Conservation (phyloP, 2,113 vertebrate species). For the Planiliza haematocheilus region DNA sequence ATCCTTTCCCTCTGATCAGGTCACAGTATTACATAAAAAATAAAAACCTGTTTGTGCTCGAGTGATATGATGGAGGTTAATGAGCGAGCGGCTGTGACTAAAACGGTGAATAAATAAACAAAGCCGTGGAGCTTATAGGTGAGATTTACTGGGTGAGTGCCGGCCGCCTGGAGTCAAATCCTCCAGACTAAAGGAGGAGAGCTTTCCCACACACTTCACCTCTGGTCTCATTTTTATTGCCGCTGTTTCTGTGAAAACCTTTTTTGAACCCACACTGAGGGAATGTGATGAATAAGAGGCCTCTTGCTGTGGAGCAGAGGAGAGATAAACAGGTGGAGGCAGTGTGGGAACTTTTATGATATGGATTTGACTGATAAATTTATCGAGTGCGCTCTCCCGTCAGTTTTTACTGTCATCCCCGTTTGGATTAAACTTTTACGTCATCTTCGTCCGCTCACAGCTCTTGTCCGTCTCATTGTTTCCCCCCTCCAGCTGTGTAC, state of each 20-base stretch:
- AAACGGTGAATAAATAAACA: conserved; percentile 12
- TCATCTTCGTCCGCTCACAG: neutral
- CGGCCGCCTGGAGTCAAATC: conserved; percentile 7
- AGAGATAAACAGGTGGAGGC: conserved; percentile 34
- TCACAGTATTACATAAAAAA: neutral
- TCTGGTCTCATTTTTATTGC: conserved; percentile 23
- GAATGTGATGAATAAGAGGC: conserved; percentile 27
- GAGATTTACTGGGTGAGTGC: conserved; percentile 7
- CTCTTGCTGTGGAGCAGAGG: neutral
- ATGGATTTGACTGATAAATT: conserved; percentile 31
- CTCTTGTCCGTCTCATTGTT: conserved; percentile 32
- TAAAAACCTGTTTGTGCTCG: neutral
- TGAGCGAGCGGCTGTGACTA: conserved; percentile 13
- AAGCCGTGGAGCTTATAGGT: neutral
- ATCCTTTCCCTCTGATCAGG: neutral
- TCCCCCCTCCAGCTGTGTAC: conserved; percentile 77
- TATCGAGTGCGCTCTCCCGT: conserved; percentile 30
- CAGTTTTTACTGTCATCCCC: conserved; percentile 12
- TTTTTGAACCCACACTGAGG: conserved; percentile 19
- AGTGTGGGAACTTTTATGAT: conserved; percentile 49
- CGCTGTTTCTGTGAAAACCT: conserved; percentile 13
- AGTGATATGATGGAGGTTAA: conserved; percentile 10
- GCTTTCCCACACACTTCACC: conserved; percentile 27
- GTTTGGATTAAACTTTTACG: conserved; percentile 8
- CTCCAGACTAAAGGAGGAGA: conserved; percentile 6